These are phyloP conservation scores for Eutrigla gurnardus DNA, from an alignment of 2,797 vertebrate species.

Conservation along the genomic window DNA sequence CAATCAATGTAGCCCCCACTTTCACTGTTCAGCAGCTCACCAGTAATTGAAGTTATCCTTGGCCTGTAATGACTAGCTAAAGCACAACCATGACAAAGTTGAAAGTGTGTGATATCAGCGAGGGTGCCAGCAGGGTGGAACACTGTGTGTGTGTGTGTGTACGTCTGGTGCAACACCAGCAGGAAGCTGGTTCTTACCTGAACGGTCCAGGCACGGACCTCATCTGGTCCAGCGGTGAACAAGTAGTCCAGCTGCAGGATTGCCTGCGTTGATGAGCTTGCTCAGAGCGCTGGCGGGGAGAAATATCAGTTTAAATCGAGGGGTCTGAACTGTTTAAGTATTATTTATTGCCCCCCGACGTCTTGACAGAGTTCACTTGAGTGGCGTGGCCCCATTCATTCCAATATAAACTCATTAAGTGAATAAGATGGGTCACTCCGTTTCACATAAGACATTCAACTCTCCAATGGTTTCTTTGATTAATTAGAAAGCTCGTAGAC, in stretches of 20 bases:
- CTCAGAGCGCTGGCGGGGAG: slow-evolving; percentile 86
- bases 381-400: slow-evolving; percentile 75
- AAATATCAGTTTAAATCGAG: slow-evolving; percentile 47
- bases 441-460: slow-evolving; percentile 81
- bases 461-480: slow-evolving; percentile 82
- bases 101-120: slow-evolving; percentile 96
- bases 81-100: slow-evolving; percentile 97
- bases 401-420: slow-evolving; percentile 80
- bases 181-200: slow-evolving; percentile 90
- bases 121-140: slow-evolving; percentile 93
- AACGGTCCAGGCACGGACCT: slow-evolving; percentile 95
- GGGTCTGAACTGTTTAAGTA: slow-evolving; percentile 55
- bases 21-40: slow-evolving; percentile 99
- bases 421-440: slow-evolving; percentile 82
- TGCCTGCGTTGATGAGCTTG: slow-evolving; percentile 95
- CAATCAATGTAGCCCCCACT: slow-evolving; percentile 99
- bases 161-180: slow-evolving; percentile 61
- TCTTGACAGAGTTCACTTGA: slow-evolving; percentile 66
- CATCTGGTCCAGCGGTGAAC: slow-evolving; percentile 95
- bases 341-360: slow-evolving; percentile 62
- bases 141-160: slow-evolving; percentile 51
- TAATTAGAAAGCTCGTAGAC: slow-evolving; percentile 84
- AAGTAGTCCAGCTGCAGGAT: slow-evolving; percentile 95
- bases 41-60: slow-evolving; percentile 99
- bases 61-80: slow-evolving; percentile 98